Evolutionary conservation across 1,140 invertebrate species (phyloP).

Genomic region (Berghia stephanieae): DNA sequence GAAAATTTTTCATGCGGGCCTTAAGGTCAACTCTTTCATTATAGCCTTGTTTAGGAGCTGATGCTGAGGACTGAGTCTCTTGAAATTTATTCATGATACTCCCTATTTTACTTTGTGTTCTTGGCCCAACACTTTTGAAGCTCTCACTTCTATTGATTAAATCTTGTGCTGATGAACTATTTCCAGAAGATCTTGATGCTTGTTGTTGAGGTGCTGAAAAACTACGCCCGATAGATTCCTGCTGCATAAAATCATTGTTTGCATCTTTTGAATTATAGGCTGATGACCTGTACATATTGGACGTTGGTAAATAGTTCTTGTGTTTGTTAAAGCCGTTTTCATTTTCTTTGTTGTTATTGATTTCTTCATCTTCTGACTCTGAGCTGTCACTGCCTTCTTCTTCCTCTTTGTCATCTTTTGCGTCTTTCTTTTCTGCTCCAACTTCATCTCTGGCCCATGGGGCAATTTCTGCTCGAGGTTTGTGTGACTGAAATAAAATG

Average conservation of each 20-base stretch:
- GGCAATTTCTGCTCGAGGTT: slow-evolving; percentile 2
- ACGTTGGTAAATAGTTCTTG: too few relatives aligned
- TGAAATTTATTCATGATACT: slow-evolving; percentile 23
- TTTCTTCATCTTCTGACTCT: too few relatives aligned
- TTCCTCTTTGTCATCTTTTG: slow-evolving; percentile 25
- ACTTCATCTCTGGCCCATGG: slow-evolving; percentile 37
- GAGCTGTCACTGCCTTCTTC: neutral
- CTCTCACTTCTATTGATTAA: too few relatives aligned
- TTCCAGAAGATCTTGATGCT: too few relatives aligned
- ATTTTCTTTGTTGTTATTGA: slow-evolving; percentile 22
- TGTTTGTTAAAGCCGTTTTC: too few relatives aligned
- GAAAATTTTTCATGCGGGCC: slow-evolving; percentile 25
- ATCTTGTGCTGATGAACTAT: too few relatives aligned
- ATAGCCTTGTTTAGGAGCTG: slow-evolving; percentile 22
- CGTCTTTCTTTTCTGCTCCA: slow-evolving; percentile 30
- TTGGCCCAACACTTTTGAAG: slow-evolving; percentile 30
- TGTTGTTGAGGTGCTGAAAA: too few relatives aligned
- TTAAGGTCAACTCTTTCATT: slow-evolving; percentile 34
- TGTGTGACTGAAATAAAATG: too few relatives aligned
- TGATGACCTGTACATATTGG: too few relatives aligned
- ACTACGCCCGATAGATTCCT: too few relatives aligned
- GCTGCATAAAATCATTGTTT: too few relatives aligned
- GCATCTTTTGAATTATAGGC: too few relatives aligned
- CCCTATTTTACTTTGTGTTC: slow-evolving; percentile 29
- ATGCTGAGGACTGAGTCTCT: neutral